These are phyloP conservation scores for Agriotes lineatus DNA, from an alignment of 2,888 invertebrate genomes.

Conservation along the genomic window DNA sequence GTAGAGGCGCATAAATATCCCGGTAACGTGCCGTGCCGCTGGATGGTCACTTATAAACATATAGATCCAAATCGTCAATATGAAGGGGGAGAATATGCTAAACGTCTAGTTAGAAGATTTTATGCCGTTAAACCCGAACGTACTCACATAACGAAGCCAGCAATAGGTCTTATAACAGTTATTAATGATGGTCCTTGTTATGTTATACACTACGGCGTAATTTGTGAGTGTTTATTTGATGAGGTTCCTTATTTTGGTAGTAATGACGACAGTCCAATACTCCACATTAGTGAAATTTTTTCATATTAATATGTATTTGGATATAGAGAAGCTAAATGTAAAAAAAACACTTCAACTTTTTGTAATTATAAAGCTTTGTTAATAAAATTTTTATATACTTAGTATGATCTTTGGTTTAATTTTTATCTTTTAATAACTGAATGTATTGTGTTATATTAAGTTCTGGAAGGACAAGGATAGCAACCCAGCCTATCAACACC, in stretches of 20 bases:
- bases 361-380: conserved; percentile 3
- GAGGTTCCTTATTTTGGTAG: conserved; percentile 34
- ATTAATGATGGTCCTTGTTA: conserved; percentile 1
- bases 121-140: not conserved
- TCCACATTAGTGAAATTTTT: conserved; percentile 28
- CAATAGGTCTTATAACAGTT: not conserved
- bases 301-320: not conserved
- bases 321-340: conserved; percentile 3
- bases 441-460: conserved; percentile 7
- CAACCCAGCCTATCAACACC: conserved; percentile 1
- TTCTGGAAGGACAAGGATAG: not conserved
- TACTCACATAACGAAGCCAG: not conserved
- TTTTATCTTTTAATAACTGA: conserved; percentile 3
- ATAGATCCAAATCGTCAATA: conserved; percentile 9
- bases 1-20: not conserved
- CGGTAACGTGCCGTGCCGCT: conserved; percentile 3
- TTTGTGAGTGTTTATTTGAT: conserved; percentile 25
- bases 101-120: conserved; percentile 2
- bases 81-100: conserved; percentile 9
- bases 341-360: conserved; percentile 1
- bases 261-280: conserved; percentile 29
- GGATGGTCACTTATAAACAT: conserved; percentile 4
- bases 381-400: conserved; percentile 1
- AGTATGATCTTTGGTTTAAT: conserved; percentile 3
- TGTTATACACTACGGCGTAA: not conserved